A percentile compares a stretch with the other conserved stretches of the same genome.
phyloP scores from a whole-genome alignment of 2,113 vertebrate genomes.

The Bos taurus region DNA sequence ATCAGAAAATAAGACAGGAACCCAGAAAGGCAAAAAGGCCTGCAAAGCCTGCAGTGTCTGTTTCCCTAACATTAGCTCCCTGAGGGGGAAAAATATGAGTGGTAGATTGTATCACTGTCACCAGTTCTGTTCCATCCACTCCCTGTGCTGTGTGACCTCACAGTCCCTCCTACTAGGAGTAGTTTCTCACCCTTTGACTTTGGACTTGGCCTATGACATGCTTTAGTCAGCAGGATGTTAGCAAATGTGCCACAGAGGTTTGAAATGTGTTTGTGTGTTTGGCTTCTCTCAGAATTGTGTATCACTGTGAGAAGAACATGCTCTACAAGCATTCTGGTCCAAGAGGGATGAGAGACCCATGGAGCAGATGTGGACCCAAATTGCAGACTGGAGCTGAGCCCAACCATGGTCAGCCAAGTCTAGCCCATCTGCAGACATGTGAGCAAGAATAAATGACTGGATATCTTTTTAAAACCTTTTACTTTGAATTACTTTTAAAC shows the following conservation, averaged over 20 bases:
- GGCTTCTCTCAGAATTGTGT: neutral
- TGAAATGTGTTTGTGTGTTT: neutral
- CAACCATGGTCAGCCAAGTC: neutral
- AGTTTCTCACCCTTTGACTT: neutral
- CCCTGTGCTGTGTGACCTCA: neutral
- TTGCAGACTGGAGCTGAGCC: neutral
- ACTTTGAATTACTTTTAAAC: slow-evolving; percentile 38
- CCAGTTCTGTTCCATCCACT: neutral
- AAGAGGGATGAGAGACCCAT: neutral
- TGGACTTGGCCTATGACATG: neutral
- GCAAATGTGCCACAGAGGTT: neutral
- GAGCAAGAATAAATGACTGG: neutral
- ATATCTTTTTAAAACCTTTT: neutral
- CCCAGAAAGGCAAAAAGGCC: neutral
- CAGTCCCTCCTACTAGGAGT: neutral
- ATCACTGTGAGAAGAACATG: neutral
- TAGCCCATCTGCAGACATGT: neutral
- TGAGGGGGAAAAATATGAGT: neutral
- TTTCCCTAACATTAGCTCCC: neutral
- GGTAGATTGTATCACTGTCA: neutral
- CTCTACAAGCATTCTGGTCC: neutral
- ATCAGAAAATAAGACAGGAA: neutral
- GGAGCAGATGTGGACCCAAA: neutral
- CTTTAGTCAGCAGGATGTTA: neutral
- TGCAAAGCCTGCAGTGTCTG: neutral